A percentile compares a stretch with the other conserved stretches of the same genome.
These are phyloP conservation scores for Drepana falcataria DNA, from an alignment of 2,888 invertebrate species.

Conservation along the genomic window DNA sequence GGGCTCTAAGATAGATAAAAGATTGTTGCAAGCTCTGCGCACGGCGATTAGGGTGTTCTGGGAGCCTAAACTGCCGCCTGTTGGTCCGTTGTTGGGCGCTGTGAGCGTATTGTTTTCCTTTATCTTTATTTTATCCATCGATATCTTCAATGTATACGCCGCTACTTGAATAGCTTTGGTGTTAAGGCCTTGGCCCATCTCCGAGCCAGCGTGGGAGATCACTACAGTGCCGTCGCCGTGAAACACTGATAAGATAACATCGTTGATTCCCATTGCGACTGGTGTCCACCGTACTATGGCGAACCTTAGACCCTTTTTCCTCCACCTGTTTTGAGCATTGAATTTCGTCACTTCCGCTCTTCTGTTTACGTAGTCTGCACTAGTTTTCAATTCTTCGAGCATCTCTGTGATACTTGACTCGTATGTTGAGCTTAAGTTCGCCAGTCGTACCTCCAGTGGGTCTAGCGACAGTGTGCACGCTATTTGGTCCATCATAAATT, in stretches of 20 bases:
- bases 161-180: conserved; percentile 83
- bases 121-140: conserved; percentile 80
- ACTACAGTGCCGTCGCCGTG: conserved; percentile 79
- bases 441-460: conserved; percentile 72
- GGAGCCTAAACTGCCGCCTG: conserved; percentile 83
- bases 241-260: conserved; percentile 79
- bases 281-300: conserved; percentile 80
- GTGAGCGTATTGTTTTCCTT: conserved; percentile 80
- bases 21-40: conserved; percentile 63
- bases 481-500: conserved; percentile 81
- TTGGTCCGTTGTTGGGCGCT: conserved; percentile 80
- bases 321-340: conserved; percentile 84
- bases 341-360: conserved; percentile 66
- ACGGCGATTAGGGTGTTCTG: conserved; percentile 81
- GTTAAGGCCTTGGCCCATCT: conserved; percentile 85
- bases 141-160: conserved; percentile 80
- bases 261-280: conserved; percentile 35
- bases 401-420: conserved; percentile 52
- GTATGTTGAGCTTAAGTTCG: conserved; percentile 57
- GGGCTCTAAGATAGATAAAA: conserved; percentile 62
- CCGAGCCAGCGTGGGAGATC: conserved; percentile 81
- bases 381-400: conserved; percentile 68
- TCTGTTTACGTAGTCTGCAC: conserved; percentile 72
- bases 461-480: conserved; percentile 72
- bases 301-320: conserved; percentile 81